Evolutionary conservation across 2,113 vertebrate species (phyloP).

Genomic region (Machaerirhynchus nigripectus): DNA sequence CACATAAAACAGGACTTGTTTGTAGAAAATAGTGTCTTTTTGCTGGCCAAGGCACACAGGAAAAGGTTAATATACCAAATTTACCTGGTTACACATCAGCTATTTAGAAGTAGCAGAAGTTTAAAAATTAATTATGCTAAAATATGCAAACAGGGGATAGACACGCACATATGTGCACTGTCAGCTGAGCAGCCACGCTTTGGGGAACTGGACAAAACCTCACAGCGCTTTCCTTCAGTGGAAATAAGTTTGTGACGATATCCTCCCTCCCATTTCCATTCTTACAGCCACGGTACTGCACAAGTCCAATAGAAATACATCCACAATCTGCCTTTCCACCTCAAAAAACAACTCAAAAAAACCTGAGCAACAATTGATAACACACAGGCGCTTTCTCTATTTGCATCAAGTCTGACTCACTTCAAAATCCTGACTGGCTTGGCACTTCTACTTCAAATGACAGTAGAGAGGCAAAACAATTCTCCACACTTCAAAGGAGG

Average conservation of each 20-base stretch:
- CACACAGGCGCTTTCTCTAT: neutral
- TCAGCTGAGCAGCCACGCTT: neutral
- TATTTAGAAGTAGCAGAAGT: neutral
- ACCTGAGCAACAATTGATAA: neutral
- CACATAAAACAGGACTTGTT: neutral
- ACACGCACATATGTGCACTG: rapidly evolving
- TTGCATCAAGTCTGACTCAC: neutral
- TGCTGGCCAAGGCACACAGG: neutral
- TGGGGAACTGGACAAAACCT: neutral
- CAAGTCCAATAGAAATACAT: neutral
- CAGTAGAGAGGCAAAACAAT: neutral
- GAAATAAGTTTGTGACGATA: neutral
- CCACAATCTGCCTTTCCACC: neutral
- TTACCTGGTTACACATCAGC: neutral
- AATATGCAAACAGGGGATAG: neutral
- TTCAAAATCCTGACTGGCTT: neutral
- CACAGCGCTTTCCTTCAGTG: neutral
- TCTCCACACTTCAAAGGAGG: neutral
- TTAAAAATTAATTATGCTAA: neutral
- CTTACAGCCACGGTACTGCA: neutral
- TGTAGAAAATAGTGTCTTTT: neutral
- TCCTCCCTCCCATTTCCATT: neutral
- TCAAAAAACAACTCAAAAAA: neutral
- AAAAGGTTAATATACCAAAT: neutral
- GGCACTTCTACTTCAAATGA: neutral